Evolutionary conservation across 2,113 vertebrate genomes (phyloP).

Genomic region (Pycnonotus jocosus): DNA sequence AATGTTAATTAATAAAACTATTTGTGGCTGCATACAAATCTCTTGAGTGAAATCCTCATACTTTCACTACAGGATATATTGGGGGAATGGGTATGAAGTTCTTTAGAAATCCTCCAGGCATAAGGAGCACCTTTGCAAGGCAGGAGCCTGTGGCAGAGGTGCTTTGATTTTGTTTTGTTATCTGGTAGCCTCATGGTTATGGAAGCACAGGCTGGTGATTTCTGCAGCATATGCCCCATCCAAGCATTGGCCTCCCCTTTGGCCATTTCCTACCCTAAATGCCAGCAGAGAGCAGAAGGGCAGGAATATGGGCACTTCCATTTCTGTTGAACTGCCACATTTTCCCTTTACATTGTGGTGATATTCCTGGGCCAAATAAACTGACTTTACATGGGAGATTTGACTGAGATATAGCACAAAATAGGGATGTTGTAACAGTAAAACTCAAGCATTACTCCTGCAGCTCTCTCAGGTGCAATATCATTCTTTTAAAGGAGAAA

Average conservation of each 20-base stretch:
- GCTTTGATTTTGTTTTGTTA: not conserved
- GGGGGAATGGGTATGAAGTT: not conserved
- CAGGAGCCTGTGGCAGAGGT: not conserved
- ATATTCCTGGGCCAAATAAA: not conserved
- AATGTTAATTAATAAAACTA: conserved; percentile 16
- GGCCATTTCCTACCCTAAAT: not conserved
- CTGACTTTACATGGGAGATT: not conserved
- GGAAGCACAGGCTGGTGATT: not conserved
- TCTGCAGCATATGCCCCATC: not conserved
- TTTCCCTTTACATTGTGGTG: not conserved
- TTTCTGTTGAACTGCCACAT: not conserved
- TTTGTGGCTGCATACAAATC: not conserved
- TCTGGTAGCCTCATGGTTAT: not conserved
- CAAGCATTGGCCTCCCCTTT: not conserved
- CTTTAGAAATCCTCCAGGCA: not conserved
- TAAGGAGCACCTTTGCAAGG: not conserved
- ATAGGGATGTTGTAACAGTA: not conserved
- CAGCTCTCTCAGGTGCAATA: not conserved
- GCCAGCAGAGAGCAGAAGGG: not conserved
- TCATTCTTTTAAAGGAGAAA: not conserved
- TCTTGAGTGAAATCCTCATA: not conserved
- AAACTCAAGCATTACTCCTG: not conserved
- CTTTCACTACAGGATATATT: not conserved
- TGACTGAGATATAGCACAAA: not conserved
- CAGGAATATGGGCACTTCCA: not conserved